These are phyloP conservation scores for Fragum whitleyi DNA, from an alignment of 2,888 invertebrate genomes.

Conservation along the genomic window DNA sequence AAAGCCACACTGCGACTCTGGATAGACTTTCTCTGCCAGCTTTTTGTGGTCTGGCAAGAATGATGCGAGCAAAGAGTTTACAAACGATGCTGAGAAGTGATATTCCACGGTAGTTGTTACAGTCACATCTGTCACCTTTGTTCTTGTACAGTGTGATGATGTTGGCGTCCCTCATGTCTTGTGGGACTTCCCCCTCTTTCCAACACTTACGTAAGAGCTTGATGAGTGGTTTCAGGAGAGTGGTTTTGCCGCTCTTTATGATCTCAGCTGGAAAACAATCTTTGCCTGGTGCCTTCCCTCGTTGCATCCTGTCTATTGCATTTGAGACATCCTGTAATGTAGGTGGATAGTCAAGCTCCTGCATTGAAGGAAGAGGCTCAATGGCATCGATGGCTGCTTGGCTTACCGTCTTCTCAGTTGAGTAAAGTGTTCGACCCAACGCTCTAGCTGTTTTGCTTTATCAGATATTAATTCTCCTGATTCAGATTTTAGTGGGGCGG, in stretches of 20 bases:
- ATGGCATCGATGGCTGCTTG: constrained; percentile 18
- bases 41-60: constrained; percentile 12
- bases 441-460: constrained; percentile 9
- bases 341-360: constrained; percentile 21
- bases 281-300: constrained; percentile 23
- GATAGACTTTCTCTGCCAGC: constrained; percentile 52
- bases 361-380: background rate
- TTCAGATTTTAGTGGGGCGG: constrained; percentile 6
- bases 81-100: constrained; percentile 54
- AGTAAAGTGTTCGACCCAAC: constrained; percentile 36
- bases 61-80: constrained; percentile 32
- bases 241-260: constrained; percentile 26
- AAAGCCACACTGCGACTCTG: constrained; percentile 64
- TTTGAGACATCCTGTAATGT: background rate
- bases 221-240: background rate
- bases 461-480: constrained; percentile 12
- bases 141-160: constrained; percentile 62
- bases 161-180: constrained; percentile 56
- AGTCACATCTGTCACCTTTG: constrained; percentile 58
- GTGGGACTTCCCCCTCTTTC: constrained; percentile 34
- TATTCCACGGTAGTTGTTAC: constrained; percentile 63
- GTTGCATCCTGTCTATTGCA: background rate
- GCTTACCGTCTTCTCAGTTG: background rate
- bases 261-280: constrained; percentile 23
- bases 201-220: constrained; percentile 21